Evolutionary conservation across 2,113 vertebrate species (phyloP), one percentile per base, ranked within the genome.

Genomic region (Cavia aperea): DNA sequence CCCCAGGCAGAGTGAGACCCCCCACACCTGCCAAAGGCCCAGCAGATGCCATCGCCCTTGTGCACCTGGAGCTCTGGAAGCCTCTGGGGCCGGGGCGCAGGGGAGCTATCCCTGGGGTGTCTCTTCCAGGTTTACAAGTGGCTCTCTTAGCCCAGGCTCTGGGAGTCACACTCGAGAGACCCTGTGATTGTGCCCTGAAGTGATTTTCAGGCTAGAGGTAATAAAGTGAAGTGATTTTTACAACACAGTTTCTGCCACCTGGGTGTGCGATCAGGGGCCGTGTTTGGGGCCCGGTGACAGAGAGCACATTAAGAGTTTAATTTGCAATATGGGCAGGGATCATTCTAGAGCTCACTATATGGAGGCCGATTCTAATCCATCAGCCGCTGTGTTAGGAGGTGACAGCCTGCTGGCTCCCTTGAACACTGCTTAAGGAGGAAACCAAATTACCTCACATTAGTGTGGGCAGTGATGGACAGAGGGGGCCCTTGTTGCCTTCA

Each of bases 401-500:
- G 54, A 83, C 85, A 54, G 72, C 51, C 60, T 81, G 62, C 81
- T 26, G 0, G 15, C 33, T 93, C 65, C 31, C n/a, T 84, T 19
- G 14, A 29, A 86, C 1, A 3, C 46, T 46, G 8, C 79, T 85
- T 78, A 87, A 84, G 58, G 84, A 70, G 75, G 84, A 94, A 65
- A 39, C 7, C 46, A 39, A 24, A 56, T 56, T 2, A 63, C 82
- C 81, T 56, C 43, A 62, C 66, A 68, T 49, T 12, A 13, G 31
- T 10, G 3, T 3, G n/a, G 91, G 31, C 66, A 0, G 4, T 18
- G 68, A 62, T 0, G 49, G 90, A 62, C 49, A 23, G 14, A 19
- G 33, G 0, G 3, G 54, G 43, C n/a, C 29, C 62, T 58, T 2
- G 0, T 3, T 1, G 14, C 0, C 62, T 3, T n/a, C 33, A 8